These are phyloP conservation scores for Lithosia quadra DNA, from an alignment of 2,888 invertebrate genomes.

Conservation along the genomic window DNA sequence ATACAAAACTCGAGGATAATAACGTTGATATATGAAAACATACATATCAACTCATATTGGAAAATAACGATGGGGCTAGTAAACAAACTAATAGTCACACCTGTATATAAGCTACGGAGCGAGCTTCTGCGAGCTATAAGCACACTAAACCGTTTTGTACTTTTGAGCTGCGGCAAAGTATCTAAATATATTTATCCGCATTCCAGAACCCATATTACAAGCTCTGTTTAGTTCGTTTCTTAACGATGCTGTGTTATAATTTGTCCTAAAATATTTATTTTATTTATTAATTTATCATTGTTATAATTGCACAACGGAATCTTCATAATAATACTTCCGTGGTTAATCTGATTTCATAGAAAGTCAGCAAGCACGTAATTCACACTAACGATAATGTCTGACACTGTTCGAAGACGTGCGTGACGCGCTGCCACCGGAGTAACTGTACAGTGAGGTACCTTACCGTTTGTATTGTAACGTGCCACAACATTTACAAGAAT, in stretches of 20 bases:
- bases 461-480: constrained; percentile 25
- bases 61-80: too few relatives aligned
- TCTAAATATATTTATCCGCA: background rate
- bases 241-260: background rate
- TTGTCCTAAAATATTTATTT: background rate
- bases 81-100: too few relatives aligned
- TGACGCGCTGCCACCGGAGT: constrained; percentile 29
- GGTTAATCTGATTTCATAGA: background rate
- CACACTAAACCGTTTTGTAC: too few relatives aligned
- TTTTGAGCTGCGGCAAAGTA: background rate
- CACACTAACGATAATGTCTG: constrained; percentile 16
- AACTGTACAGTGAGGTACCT: constrained; percentile 41
- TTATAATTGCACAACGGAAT: background rate
- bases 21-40: too few relatives aligned
- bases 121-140: too few relatives aligned
- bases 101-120: too few relatives aligned
- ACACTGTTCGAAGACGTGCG: constrained; percentile 40
- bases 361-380: constrained; percentile 25
- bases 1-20: too few relatives aligned
- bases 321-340: constrained; percentile 6
- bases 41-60: too few relatives aligned
- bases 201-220: constrained; percentile 1
- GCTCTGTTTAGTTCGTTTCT: constrained; percentile 4
- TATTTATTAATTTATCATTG: background rate
- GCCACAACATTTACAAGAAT: constrained; percentile 8